Evolutionary conservation across 1,140 invertebrate species (phyloP), one percentile per base, ranked within the genome.

Genomic region (Drosophila ananassae): DNA sequence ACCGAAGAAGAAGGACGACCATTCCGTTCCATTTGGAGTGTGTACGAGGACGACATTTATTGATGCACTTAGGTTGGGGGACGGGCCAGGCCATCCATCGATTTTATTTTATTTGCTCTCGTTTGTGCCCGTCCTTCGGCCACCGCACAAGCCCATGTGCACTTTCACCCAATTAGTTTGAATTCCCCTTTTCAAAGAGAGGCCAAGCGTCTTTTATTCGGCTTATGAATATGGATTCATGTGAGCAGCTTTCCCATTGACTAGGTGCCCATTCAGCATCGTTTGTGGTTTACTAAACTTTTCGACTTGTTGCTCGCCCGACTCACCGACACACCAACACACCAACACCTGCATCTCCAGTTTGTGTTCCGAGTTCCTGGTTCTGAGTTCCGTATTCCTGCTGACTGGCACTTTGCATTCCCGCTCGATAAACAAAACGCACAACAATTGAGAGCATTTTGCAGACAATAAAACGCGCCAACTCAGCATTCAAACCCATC

Each of bases 131-230:
- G 21, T 47, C 9, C 7, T 21, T 2, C 13, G 17, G 21, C 44
- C 44, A 47, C 17, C n/a, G 13, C 17, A 10, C 58, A 62, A 61
- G 47, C 56, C 28, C 28, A 50, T 28, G 25, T 56, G 53, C 25
- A 46, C 69, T 83, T 67, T 64, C 76, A 56, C 80, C 80, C 80
- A 83, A 83, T 83, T 84, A 84, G 81, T 84, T 80, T 58, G 73
- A 64, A 77, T 76, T 71, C 58, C 39, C 41, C 58, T 44, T 44
- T 32, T 28, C 68, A 22, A 54, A 34, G 24, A 37, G 51, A 25
- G 34, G 32, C 47, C n/a, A 51, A 59, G 55, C 12, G 13, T 46
- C 50, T 51, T 34, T 34, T 13, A 47, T 47, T 21, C 17, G 44
- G 21, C 10, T 8, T 21, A 47, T 47, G 34, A 37, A n/a, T 37